Base-by-base conservation (phyloP, 1,140 invertebrate species). In the Drepana arcuata region DNA sequence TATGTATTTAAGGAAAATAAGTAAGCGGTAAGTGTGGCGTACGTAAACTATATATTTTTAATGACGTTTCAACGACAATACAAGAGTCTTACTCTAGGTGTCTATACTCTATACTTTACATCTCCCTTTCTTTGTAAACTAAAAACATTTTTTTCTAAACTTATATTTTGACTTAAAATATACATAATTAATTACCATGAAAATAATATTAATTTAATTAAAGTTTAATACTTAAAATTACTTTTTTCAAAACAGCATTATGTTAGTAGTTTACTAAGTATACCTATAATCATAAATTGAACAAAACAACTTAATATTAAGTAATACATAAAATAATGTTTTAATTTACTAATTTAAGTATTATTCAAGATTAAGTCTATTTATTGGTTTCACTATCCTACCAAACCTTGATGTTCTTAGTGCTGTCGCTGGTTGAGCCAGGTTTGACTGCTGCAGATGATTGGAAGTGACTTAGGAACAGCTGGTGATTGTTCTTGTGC, bases 341-440 rank as follows among this genome's bases (percentile, higher is more conserved):
- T 5, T 21, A 9, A 21, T 21, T 5, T 5, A 21, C 4, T 21
- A 21, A 21, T 21, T 4, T 32, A 37, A 10, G 9, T 15, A 37
- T 25, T 14, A 34, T 41, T 41, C 33, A 28, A 41, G 15, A 41
- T 41, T 21, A 27, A 41, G 31, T 41, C 26, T 41, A 21, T 18
- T 41, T 34, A 34, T 23, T 18, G 38, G 31, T 41, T 41, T 41
- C 7, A 41, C 34, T 28, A 29, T 28, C 14, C 38, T 41, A n/a
- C 38, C 38, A 34, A 5, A 41, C 13, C 40, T 42, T 25, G 40
- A 35, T 42, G 28, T 7, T 23, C 28, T 6, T 35, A 15, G 18
- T 31, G 27, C 33, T 15, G 27, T 35, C 7, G 31, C 18, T 15
- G 26, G 18, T 34, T 41, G 31, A 41, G 18, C 18, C 18, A 21